These are phyloP conservation scores for Calliopum simillimum DNA, from an alignment of 2,888 invertebrate genomes.

Conservation along the genomic window DNA sequence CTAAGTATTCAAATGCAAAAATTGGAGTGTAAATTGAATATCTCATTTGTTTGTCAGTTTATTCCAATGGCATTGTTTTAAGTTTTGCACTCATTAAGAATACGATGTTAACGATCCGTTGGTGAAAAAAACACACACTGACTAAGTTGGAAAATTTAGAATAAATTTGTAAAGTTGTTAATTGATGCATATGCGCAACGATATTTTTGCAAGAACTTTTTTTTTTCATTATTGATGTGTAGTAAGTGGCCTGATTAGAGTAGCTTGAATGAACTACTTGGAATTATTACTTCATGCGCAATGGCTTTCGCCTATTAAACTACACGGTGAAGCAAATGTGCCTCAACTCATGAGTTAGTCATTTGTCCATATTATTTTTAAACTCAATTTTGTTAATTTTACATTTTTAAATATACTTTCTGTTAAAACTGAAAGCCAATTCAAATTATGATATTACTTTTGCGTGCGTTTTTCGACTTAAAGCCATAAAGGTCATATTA, in stretches of 20 bases:
- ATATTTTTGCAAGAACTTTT: not conserved
- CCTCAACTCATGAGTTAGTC: not conserved
- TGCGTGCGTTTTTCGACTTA: too few relatives aligned
- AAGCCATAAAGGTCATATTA: too few relatives aligned
- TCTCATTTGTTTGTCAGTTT: not conserved
- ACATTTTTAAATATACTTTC: too few relatives aligned
- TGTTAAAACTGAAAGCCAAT: too few relatives aligned
- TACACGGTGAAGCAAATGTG: not conserved
- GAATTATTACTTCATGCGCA: too few relatives aligned
- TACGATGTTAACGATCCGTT: slow-evolving; percentile 18
- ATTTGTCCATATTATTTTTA: too few relatives aligned
- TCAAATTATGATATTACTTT: too few relatives aligned
- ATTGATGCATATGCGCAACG: slow-evolving; percentile 1
- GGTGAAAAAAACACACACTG: not conserved
- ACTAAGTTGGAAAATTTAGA: not conserved
- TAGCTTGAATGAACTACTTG: too few relatives aligned
- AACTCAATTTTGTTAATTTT: too few relatives aligned
- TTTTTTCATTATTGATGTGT: not conserved
- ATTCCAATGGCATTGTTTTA: slow-evolving; percentile 8
- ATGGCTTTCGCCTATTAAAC: not conserved
- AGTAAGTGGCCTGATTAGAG: not conserved
- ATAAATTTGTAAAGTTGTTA: slow-evolving; percentile 27
- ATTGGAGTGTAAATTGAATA: slow-evolving; percentile 16
- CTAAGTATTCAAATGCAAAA: slow-evolving; percentile 13
- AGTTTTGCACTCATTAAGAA: slow-evolving; percentile 15